Evolutionary conservation across 1,140 invertebrate genomes (phyloP), one percentile per base, ranked within the genome.

Genomic region (Zaprionus tsacasi): DNA sequence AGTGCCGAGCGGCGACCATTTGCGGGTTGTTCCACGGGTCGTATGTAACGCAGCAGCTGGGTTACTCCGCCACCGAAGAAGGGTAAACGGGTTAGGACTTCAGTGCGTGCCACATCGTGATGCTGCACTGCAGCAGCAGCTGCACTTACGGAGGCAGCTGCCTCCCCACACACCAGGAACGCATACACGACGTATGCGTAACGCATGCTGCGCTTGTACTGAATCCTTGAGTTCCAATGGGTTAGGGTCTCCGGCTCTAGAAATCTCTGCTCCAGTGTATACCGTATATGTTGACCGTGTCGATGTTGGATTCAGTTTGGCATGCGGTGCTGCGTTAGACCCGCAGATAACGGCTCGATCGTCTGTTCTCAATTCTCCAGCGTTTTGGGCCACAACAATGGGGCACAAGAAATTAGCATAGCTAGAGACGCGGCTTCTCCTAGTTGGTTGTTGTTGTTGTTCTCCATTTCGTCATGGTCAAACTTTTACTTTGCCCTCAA

Each of bases 41-140:
- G 78, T 27, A 92, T 52, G 10, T 82, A 86, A 27, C 82, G 83
- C 54, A 92, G 36, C 40, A 92, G 72, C 30, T 81, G 86, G 2
- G 83, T 79, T 6, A 91, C 83, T 1, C 88, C 88, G 25, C 83
- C 88, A 27, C 85, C 82, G 52, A 91, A 91, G 43, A 91, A 91
- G 7, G 85, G 73, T 6, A 88, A 25, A 27, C 77, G 30, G 7
- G 54, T 50, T 27, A 83, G 64, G 11, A 78, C 69, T 10, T 77
- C 56, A 25, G 66, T 77, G 35, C 81, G 67, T 25, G 76, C 27
- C 38, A 54, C 13, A 15, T 67, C 38, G 27, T 30, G 27, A 36
- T 45, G 11, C 3, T 57, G 25, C n/a, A 13, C 6, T 33, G 33
- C 15, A 17, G 40, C 38, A 54, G 40, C 45, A 15, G 33, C n/a